Evolutionary conservation across 2,888 invertebrate genomes (phyloP), one percentile per base, ranked within the genome.

Genomic region (Anodontia alba): DNA sequence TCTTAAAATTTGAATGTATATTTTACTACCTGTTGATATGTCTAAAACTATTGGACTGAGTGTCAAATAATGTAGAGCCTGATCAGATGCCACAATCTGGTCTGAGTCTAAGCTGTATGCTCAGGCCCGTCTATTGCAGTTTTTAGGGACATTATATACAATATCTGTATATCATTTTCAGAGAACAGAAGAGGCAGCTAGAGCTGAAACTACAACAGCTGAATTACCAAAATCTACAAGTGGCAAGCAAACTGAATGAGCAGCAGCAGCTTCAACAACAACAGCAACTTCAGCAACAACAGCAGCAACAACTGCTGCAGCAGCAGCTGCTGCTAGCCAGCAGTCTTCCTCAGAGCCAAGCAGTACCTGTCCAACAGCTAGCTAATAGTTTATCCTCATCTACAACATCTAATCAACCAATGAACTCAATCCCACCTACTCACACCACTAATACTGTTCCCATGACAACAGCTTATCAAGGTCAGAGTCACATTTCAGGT

Each of bases 141-240:
- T n/a, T n/a, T n/a, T n/a, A n/a, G n/a, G n/a, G n/a, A n/a, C n/a
- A n/a, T n/a, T n/a, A n/a, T n/a, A n/a, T n/a, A n/a, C n/a, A n/a
- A n/a, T n/a, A n/a, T n/a, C n/a, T n/a, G n/a, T n/a, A 20, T 46
- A 12, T 46, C 3, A 15, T 20, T 46, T 46, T 46, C 82, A 89
- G 89, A 67, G 88, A 88, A 70, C 89, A 91, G 80, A 90, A 89
- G 66, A 69, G 86, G 73, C 86, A 88, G 68, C 78, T 91, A n/a
- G 91, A 90, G 68, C 75, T 78, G 42, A 89, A 87, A 57, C 86
- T 90, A 10, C 86, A 80, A 69, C 87, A 89, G 73, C 78, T 88
- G n/a, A 87, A 87, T 46, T 77, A 86, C 31, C 87, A 89, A 75
- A 83, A 80, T 29, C 73, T 88, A 29, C 70, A 76, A 29, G 3